A percentile compares a stretch with the other conserved stretches of the same genome.
phyloP scores from a whole-genome alignment of 2,797 vertebrate genomes.

The Epinephelus malabaricus region DNA sequence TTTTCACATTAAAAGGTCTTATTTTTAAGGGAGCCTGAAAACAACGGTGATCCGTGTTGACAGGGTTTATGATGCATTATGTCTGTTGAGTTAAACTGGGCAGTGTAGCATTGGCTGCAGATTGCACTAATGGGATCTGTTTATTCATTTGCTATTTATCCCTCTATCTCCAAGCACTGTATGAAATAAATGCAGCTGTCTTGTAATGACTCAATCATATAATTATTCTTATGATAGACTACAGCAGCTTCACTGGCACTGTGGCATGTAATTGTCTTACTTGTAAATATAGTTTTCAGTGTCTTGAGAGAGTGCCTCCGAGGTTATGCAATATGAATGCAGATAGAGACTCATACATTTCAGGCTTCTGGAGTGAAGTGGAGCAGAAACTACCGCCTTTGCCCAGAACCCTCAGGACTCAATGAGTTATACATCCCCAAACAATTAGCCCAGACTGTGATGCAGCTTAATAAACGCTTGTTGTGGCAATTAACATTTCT shows the following conservation, averaged over 20 bases:
- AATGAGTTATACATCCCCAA: constrained; percentile 54
- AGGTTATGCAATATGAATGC: constrained; percentile 65
- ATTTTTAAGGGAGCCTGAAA: not conserved
- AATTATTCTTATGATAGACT: constrained; percentile 32
- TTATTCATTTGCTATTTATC: constrained; percentile 24
- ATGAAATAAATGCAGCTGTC: constrained; percentile 21
- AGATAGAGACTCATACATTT: constrained; percentile 53
- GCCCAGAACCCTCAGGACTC: constrained; percentile 54
- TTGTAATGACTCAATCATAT: constrained; percentile 31
- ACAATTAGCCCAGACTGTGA: constrained; percentile 58
- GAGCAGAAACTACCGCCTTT: constrained; percentile 75
- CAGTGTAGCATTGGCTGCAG: constrained; percentile 32
- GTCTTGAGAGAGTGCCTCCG: constrained; percentile 36
- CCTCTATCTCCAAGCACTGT: not conserved
- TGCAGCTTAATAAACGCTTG: constrained; percentile 55
- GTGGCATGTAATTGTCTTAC: constrained; percentile 43
- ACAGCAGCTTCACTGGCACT: constrained; percentile 14
- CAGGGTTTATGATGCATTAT: constrained; percentile 2
- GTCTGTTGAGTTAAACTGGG: constrained; percentile 1
- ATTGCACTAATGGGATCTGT: constrained; percentile 55
- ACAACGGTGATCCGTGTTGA: constrained; percentile 40
- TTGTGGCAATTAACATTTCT: constrained; percentile 61
- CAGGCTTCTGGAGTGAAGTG: constrained; percentile 67
- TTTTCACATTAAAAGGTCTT: constrained; percentile 15
- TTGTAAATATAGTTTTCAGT: constrained; percentile 49